These are phyloP conservation scores for Podarcis cretensis DNA, from an alignment of 2,113 vertebrate species.

Conservation along the genomic window DNA sequence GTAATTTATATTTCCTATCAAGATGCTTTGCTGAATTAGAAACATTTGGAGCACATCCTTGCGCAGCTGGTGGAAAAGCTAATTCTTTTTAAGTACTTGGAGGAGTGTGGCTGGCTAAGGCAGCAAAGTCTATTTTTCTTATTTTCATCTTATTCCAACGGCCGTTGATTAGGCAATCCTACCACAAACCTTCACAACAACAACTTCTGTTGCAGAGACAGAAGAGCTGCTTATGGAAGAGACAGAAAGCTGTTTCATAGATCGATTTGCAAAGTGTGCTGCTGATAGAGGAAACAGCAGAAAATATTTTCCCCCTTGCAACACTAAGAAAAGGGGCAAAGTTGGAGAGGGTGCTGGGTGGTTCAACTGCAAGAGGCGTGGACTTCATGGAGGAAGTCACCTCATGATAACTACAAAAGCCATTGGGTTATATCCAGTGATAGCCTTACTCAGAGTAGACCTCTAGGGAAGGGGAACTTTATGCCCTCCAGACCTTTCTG, in stretches of 20 bases:
- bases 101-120: conserved; percentile 37
- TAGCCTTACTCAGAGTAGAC: too few species aligned
- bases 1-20: conserved; percentile 80
- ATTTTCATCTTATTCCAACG: conserved; percentile 64
- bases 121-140: conserved; percentile 49
- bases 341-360: background rate
- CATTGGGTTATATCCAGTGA: too few species aligned
- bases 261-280: conserved; percentile 52
- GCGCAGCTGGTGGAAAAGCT: conserved; percentile 65
- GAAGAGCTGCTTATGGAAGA: conserved; percentile 70
- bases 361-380: background rate
- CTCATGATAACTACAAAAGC: background rate
- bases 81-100: conserved; percentile 45
- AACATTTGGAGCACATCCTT: conserved; percentile 74
- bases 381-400: background rate
- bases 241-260: conserved; percentile 62
- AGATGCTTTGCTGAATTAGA: conserved; percentile 80
- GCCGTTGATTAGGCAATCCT: conserved; percentile 71
- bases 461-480: too few species aligned
- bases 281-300: conserved; percentile 68
- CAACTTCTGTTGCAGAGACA: conserved; percentile 69
- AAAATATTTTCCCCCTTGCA: conserved; percentile 52
- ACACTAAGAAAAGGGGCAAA: conserved; percentile 36
- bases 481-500: too few species aligned
- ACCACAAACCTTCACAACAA: conserved; percentile 72